Conservation (phyloP, 2,113 vertebrate genomes). For the Bubalus kerabau region DNA sequence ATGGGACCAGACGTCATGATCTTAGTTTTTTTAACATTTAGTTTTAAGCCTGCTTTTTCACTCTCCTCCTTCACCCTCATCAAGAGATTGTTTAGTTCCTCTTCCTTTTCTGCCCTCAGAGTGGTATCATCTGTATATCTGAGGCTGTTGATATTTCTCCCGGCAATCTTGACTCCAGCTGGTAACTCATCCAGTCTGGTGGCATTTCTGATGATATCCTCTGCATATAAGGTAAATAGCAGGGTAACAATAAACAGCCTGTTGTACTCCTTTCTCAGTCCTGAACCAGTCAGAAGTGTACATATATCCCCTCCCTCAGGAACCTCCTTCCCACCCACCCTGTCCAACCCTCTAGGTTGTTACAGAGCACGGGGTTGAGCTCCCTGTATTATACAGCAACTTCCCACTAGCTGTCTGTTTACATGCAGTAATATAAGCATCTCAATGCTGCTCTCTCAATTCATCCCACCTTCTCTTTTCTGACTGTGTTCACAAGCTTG, state of each 20-base stretch:
- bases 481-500: not conserved
- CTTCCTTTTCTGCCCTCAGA: not conserved
- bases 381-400: not conserved
- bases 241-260: not conserved
- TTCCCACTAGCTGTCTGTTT: not conserved
- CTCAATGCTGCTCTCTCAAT: not conserved
- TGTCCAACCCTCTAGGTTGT: not conserved
- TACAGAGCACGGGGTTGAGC: not conserved
- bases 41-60: accelerated
- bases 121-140: not conserved
- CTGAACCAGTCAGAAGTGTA: not conserved
- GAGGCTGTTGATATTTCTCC: not conserved
- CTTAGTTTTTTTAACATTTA: not conserved
- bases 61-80: not conserved
- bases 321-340: not conserved
- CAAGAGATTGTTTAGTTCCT: not conserved
- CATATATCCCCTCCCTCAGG: not conserved
- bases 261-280: not conserved
- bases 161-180: not conserved
- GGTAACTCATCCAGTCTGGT: not conserved
- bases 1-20: not conserved
- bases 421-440: accelerated
- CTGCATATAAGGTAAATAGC: not conserved
- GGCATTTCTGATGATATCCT: not conserved
- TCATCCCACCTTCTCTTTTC: not conserved